Evolutionary conservation across 1,140 invertebrate genomes (phyloP).

Genomic region (Bombus pyrosoma): DNA sequence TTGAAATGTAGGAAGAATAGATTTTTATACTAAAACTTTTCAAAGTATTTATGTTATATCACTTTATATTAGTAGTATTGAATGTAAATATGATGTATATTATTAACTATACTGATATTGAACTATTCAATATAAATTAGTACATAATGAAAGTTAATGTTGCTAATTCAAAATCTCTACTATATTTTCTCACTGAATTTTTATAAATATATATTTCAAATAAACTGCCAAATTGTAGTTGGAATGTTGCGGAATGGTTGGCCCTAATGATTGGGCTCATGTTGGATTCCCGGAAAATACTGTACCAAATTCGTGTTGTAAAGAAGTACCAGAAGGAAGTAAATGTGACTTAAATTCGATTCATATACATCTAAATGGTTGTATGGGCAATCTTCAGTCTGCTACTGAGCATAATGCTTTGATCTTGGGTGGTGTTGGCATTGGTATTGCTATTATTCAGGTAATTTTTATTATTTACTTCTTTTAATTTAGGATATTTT

Average conservation of each 20-base stretch:
- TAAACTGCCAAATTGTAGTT: slow-evolving; percentile 83
- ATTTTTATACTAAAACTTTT: too few relatives aligned
- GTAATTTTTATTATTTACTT: slow-evolving; percentile 76
- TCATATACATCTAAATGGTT: slow-evolving; percentile 84
- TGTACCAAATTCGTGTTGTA: slow-evolving; percentile 88
- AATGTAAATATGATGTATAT: too few relatives aligned
- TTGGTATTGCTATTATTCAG: slow-evolving; percentile 91
- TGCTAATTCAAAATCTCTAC: background rate
- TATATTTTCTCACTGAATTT: background rate
- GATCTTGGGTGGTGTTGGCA: slow-evolving; percentile 89
- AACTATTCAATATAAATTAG: too few relatives aligned
- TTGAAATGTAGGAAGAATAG: background rate
- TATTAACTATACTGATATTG: too few relatives aligned
- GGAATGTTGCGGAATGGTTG: slow-evolving; percentile 90
- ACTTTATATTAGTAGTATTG: too few relatives aligned
- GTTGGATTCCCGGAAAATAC: slow-evolving; percentile 82
- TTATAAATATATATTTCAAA: slow-evolving; percentile 9
- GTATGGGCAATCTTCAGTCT: slow-evolving; percentile 85
- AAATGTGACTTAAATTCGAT: slow-evolving; percentile 83
- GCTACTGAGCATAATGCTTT: slow-evolving; percentile 87
- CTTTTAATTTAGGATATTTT: background rate
- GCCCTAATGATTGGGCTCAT: slow-evolving; percentile 86
- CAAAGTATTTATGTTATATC: too few relatives aligned
- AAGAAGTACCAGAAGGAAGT: slow-evolving; percentile 80
- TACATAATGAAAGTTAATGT: background rate